Percentiles rank a stretch among this genome's conserved stretches.
Conservation (phyloP, 2,888 invertebrate genomes). For the Ditula angustiorana region DNA sequence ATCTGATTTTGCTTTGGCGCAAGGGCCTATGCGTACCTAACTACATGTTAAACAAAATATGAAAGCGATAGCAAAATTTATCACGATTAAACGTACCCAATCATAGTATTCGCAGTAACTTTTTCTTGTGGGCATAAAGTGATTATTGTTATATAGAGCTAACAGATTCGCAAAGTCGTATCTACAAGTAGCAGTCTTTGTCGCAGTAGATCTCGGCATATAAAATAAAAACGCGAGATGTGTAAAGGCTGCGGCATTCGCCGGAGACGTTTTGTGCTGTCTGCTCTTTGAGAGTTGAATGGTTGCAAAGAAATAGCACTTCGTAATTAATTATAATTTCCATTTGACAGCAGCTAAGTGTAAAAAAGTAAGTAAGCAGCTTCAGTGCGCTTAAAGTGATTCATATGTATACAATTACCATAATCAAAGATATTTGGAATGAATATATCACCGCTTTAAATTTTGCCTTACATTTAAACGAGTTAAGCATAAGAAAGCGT, state of each 20-base stretch:
- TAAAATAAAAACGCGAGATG: conserved; percentile 34
- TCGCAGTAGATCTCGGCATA: conserved; percentile 13
- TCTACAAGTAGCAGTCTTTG: conserved; percentile 13
- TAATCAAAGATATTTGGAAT: too few species aligned
- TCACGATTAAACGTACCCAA: neutral
- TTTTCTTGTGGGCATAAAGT: neutral
- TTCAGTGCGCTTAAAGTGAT: neutral
- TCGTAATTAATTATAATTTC: conserved; percentile 33
- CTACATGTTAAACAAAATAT: too few species aligned
- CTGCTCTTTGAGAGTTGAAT: conserved; percentile 28
- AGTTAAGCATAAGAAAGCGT: conserved; percentile 8
- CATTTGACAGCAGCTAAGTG: conserved; percentile 15
- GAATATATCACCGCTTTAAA: neutral
- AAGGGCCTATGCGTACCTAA: too few species aligned
- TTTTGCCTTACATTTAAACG: conserved; percentile 4
- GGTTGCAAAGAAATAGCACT: conserved; percentile 25
- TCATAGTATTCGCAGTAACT: neutral
- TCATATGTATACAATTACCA: neutral
- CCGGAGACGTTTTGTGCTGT: conserved; percentile 49
- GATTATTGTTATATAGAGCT: neutral
- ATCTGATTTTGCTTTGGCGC: too few species aligned
- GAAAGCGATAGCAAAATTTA: too few species aligned
- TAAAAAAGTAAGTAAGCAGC: neutral
- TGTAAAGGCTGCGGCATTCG: conserved; percentile 53
- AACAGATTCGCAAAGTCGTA: neutral